Base-by-base conservation (phyloP, 2,888 invertebrate species). In the Sminthurides aquaticus region DNA sequence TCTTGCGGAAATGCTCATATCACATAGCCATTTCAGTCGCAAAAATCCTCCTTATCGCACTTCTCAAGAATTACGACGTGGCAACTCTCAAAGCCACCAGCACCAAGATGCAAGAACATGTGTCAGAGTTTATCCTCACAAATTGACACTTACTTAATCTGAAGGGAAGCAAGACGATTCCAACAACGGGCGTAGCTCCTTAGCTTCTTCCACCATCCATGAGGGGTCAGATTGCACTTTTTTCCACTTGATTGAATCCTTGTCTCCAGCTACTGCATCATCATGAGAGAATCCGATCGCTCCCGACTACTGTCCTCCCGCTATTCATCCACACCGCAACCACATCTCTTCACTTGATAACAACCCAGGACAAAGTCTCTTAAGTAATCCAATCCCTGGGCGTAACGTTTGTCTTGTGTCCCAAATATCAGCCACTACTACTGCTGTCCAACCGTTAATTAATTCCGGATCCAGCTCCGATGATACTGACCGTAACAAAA, bases 391-490 rank as follows among this genome's bases (percentile, higher is more conserved):
- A 49, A 56, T 62, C 55, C 62, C 22, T 8, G 62, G 62, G 62
- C 62, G 62, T 62, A 56, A 56, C 56, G 62, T 62, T 62, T 62
- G 62, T 57, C 62, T 62, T 62, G 62, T 57, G 62, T 62, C 62
- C 24, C 43, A 34, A 34, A 11, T 34, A 5, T 15, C 15, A 34
- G 15, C 5, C 43, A 11, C 15, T 5, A 34, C 5, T 15, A 11
- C 15, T 15, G 15, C 43, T 15, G 15, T 34, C 43, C 43, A 34
- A 34, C 8, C 43, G 43, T 34, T 11, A 34, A 34, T 34, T 34
- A 11, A n/a, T n/a, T n/a, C n/a, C n/a, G n/a, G n/a, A n/a, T n/a
- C n/a, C n/a, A n/a, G n/a, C n/a, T n/a, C n/a, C n/a, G n/a, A n/a
- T n/a, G n/a, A n/a, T n/a, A n/a, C n/a, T n/a, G n/a, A n/a, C n/a